Percentiles rank a stretch among this genome's conserved stretches.
These are phyloP conservation scores for Etheostoma spectabile DNA, from an alignment of 2,113 vertebrate species.

Conservation along the genomic window DNA sequence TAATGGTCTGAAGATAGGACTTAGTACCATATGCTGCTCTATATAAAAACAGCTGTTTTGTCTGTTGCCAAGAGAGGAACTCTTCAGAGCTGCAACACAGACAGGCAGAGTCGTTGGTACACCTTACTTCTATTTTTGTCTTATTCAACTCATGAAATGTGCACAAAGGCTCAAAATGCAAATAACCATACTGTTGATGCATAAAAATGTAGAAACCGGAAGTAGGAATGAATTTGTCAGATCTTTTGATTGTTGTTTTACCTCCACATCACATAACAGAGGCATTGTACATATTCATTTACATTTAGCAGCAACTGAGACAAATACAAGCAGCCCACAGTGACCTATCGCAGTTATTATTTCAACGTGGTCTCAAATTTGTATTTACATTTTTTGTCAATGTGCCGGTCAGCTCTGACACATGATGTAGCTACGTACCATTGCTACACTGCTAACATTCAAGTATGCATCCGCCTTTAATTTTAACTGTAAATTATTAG, in stretches of 20 bases:
- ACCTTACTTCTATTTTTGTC: neutral
- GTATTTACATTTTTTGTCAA: too few relatives aligned
- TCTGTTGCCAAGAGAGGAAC: slow-evolving; percentile 55
- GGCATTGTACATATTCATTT: neutral
- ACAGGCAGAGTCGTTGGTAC: neutral
- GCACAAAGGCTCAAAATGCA: neutral
- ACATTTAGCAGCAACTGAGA: too few relatives aligned
- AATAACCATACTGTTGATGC: neutral
- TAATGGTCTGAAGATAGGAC: slow-evolving; percentile 56
- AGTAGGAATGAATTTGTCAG: neutral
- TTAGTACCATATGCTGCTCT: slow-evolving; percentile 50
- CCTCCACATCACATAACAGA: neutral
- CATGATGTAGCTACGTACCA: too few relatives aligned
- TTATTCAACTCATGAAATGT: neutral
- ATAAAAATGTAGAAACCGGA: neutral
- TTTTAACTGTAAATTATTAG: too few relatives aligned
- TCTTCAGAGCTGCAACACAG: slow-evolving; percentile 28
- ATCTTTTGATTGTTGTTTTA: neutral
- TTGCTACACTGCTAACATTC: too few relatives aligned
- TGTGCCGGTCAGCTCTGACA: too few relatives aligned
- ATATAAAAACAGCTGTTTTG: slow-evolving; percentile 60
- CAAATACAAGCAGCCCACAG: too few relatives aligned
- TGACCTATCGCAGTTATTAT: too few relatives aligned
- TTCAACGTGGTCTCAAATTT: too few relatives aligned
- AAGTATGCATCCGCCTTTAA: too few relatives aligned